Conservation (phyloP, 2,888 invertebrate genomes). For the Synergus umbraculus region DNA sequence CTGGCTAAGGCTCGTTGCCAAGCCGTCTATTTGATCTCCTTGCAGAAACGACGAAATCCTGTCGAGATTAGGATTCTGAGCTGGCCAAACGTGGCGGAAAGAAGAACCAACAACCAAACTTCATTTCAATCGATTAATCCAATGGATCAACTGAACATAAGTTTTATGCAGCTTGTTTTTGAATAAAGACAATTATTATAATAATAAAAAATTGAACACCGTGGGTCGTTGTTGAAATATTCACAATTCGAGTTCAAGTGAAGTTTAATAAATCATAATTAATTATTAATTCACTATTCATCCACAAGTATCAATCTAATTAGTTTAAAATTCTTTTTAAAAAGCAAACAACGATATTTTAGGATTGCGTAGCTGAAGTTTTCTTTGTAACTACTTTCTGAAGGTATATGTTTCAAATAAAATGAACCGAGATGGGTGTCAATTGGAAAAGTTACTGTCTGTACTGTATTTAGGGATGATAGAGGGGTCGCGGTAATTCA, state of each 20-base stretch:
- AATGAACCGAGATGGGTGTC: not conserved
- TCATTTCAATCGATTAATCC: not conserved
- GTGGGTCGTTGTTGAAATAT: too few species aligned
- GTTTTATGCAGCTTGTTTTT: too few species aligned
- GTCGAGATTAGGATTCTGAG: conserved; percentile 67
- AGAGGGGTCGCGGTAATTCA: conserved; percentile 44
- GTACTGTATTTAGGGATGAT: conserved; percentile 19
- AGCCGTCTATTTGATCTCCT: conserved; percentile 72
- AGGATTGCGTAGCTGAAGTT: too few species aligned
- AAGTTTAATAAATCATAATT: not conserved
- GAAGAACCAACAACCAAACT: conserved; percentile 54
- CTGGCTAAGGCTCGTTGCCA: conserved; percentile 67
- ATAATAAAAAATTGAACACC: not conserved
- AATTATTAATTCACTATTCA: not conserved
- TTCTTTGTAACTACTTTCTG: too few species aligned
- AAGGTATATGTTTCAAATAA: too few species aligned
- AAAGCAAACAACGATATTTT: too few species aligned
- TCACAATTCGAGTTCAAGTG: not conserved
- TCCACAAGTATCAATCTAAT: too few species aligned
- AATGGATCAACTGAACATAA: too few species aligned
- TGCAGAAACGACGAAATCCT: conserved; percentile 63
- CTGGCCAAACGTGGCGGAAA: conserved; percentile 63
- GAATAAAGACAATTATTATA: too few species aligned
- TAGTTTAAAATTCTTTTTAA: too few species aligned
- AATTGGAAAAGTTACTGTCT: conserved; percentile 20